Percentiles rank a stretch among this genome's conserved stretches.
Conservation (phyloP, 2,888 invertebrate genomes). For the Strigamia crassipes region DNA sequence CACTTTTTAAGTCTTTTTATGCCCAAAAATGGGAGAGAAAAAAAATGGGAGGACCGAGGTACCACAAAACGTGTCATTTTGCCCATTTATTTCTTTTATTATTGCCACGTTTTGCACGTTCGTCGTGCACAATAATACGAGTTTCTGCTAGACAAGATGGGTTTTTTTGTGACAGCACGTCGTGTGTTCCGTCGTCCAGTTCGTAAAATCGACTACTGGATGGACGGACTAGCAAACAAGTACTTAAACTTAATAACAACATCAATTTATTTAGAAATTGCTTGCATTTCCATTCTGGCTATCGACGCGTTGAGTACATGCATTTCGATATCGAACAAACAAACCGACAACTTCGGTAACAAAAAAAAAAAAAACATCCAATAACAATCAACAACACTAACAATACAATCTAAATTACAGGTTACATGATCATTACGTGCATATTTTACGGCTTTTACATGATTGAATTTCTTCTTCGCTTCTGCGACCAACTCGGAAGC, state of each 20-base stretch:
- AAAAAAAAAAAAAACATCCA: background rate
- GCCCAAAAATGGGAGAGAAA: too few relatives aligned
- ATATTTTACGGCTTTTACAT: background rate
- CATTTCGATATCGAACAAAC: background rate
- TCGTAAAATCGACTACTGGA: background rate
- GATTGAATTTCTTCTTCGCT: slow-evolving; percentile 2
- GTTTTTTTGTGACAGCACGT: background rate
- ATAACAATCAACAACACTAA: background rate
- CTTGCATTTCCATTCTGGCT: background rate
- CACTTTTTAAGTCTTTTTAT: too few relatives aligned
- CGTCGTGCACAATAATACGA: too few relatives aligned
- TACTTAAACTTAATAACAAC: background rate
- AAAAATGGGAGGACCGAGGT: too few relatives aligned
- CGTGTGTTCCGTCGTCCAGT: background rate
- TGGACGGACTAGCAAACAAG: background rate
- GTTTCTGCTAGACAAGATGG: too few relatives aligned
- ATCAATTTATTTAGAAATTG: background rate
- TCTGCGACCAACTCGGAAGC: background rate
- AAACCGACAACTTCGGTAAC: background rate
- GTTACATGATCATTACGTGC: background rate
- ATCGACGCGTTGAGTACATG: background rate
- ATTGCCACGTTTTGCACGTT: too few relatives aligned
- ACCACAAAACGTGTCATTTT: too few relatives aligned
- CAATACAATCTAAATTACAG: too few relatives aligned
- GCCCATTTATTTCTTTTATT: too few relatives aligned